Evolutionary conservation across 2,797 vertebrate genomes (phyloP).

Genomic region (Threskiornis aethiopicus): DNA sequence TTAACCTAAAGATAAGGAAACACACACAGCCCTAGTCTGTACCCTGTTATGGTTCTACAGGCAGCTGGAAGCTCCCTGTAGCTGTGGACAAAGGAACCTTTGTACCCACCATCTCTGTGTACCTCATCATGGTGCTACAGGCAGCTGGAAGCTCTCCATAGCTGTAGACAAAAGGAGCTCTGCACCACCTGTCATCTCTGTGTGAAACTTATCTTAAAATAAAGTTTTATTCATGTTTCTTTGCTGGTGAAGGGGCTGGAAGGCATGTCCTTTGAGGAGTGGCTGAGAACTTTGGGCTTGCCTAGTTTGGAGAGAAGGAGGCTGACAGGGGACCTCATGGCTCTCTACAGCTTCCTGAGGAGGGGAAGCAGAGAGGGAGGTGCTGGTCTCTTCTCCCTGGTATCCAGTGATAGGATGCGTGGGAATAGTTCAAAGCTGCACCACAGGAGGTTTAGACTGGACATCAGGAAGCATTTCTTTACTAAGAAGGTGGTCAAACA

Average conservation of each 20-base stretch:
- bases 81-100: neutral
- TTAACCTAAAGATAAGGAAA: neutral
- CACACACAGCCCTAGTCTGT: too few species aligned
- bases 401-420: fast-evolving
- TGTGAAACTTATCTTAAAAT: neutral
- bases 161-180: neutral
- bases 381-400: neutral
- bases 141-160: neutral
- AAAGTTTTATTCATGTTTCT: fast-evolving
- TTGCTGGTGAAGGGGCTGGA: neutral
- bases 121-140: too few species aligned
- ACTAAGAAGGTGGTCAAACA: neutral
- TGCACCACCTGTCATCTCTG: fast-evolving
- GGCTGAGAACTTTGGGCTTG: neutral
- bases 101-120: too few species aligned
- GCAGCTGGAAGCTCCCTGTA: neutral
- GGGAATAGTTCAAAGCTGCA: neutral
- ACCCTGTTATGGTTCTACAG: neutral
- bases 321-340: neutral
- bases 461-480: neutral
- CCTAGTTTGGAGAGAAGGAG: neutral
- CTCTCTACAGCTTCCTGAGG: neutral
- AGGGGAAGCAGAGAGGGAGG: fast-evolving
- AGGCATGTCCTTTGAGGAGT: neutral
- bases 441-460: neutral